phyloP scores from a whole-genome alignment of 2,888 invertebrate species.

The Drosophila pseudotakahashii region DNA sequence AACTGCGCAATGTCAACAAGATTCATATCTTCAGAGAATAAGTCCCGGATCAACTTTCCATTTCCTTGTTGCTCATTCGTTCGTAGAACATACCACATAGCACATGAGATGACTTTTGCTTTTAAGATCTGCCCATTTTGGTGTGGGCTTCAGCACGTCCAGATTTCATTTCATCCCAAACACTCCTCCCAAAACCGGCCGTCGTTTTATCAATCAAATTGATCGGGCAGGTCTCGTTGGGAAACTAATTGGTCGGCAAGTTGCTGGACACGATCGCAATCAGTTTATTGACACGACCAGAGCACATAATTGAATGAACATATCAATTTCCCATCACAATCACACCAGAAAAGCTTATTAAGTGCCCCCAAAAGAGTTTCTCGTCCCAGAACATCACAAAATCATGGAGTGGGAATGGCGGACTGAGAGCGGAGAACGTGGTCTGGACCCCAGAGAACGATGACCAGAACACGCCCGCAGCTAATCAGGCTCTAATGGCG shows the following conservation, averaged over 20 bases:
- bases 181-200: conserved; percentile 1
- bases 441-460: conserved; percentile 6
- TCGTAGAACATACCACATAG: neutral
- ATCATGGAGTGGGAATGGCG: neutral
- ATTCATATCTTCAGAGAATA: neutral
- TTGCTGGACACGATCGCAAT: conserved; percentile 46
- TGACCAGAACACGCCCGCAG: conserved; percentile 68
- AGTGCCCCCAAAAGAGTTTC: conserved; percentile 41
- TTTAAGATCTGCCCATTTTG: conserved; percentile 7
- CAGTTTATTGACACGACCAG: conserved; percentile 69
- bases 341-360: conserved; percentile 67
- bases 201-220: conserved; percentile 33
- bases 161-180: conserved; percentile 12
- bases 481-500: conserved; percentile 80
- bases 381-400: conserved; percentile 9
- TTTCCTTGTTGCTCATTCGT: conserved; percentile 1
- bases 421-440: conserved; percentile 7
- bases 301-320: conserved; percentile 73
- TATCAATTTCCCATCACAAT: conserved; percentile 74
- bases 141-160: neutral
- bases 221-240: conserved; percentile 35
- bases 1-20: neutral
- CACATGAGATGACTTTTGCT: conserved; percentile 30
- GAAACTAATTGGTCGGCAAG: conserved; percentile 47
- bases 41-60: neutral